These are phyloP conservation scores for Eleutherodactylus coqui DNA, from an alignment of 2,797 vertebrate genomes.

Conservation along the genomic window DNA sequence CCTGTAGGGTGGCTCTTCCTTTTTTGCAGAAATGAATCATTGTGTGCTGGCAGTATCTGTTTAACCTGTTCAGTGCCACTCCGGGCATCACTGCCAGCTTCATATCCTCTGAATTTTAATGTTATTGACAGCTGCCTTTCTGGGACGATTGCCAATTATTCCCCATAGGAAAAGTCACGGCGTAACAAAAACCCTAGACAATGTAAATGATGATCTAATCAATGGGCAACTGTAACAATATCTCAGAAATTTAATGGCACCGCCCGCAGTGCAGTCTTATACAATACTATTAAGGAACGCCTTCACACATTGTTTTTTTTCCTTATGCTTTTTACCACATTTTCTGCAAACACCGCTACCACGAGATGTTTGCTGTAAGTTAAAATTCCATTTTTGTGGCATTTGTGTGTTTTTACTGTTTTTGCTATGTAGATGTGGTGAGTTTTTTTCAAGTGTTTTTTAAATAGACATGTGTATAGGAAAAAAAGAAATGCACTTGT, in stretches of 20 bases:
- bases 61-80: conserved; percentile 34
- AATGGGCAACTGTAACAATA: not conserved
- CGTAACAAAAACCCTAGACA: conserved; percentile 29
- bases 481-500: no score
- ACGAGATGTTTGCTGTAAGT: no score
- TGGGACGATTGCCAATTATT: conserved; percentile 24
- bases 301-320: no score
- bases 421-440: no score
- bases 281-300: not conserved
- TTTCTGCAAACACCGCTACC: no score
- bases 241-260: not conserved
- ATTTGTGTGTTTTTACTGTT: no score
- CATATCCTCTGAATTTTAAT: conserved; percentile 24
- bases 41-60: conserved; percentile 1
- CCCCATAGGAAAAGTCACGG: conserved; percentile 34
- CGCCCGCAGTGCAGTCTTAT: not conserved
- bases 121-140: conserved; percentile 54
- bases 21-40: not conserved
- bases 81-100: not conserved
- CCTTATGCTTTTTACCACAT: no score
- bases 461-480: no score
- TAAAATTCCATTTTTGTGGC: no score
- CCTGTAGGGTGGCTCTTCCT: not conserved
- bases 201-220: conserved; percentile 26
- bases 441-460: no score